Evolutionary conservation across 2,113 vertebrate species (phyloP), one percentile per base, ranked within the genome.

Genomic region (Crotalus tigris): DNA sequence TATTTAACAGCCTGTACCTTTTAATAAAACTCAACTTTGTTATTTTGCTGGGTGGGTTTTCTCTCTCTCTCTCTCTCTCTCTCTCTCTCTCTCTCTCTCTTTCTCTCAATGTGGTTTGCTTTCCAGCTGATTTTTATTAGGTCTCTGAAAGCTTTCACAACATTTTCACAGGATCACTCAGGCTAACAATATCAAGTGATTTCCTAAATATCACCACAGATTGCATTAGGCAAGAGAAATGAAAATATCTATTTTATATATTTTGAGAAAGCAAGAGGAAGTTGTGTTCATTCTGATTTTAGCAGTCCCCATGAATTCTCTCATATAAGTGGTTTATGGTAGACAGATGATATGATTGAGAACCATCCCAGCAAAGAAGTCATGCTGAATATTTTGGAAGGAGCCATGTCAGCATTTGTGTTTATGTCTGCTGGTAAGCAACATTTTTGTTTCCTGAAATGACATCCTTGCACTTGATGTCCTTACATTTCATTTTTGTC

Each of bases 271-370:
- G 94, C 93, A 96, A 95, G 93, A 91, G 94, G 94, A 94, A 92
- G 94, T 59, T 91, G 89, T 89, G 89, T 17, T 29, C 6, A 21
- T 13, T 92, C 89, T 92, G 94, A 95, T 96, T 96, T 96, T 95
- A 89, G 93, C 91, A 92, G 51, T 91, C 49, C 24, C 6, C 92
- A 75, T 95, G 95, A 97, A 95, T 88, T 57, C 94, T 39, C 0
- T 0, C 94, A 94, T 96, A 96, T 92, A 96, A 96, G 94, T 91
- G 85, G 39, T 97, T 97, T 95, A 96, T 96, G 91, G 26, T 88
- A 90, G 85, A 93, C 49, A 92, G 94, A 93, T 33, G 95, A 93
- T 69, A 12, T 94, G 92, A 93, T 85, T 97, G 96, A 95, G 92
- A 91, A 33, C 59, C 90, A 95, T 95, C 1, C 8, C 88, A 90